A percentile compares a stretch with the other conserved stretches of the same genome.
phyloP scores from a whole-genome alignment of 2,113 vertebrate genomes.

The Elanus axillaris region DNA sequence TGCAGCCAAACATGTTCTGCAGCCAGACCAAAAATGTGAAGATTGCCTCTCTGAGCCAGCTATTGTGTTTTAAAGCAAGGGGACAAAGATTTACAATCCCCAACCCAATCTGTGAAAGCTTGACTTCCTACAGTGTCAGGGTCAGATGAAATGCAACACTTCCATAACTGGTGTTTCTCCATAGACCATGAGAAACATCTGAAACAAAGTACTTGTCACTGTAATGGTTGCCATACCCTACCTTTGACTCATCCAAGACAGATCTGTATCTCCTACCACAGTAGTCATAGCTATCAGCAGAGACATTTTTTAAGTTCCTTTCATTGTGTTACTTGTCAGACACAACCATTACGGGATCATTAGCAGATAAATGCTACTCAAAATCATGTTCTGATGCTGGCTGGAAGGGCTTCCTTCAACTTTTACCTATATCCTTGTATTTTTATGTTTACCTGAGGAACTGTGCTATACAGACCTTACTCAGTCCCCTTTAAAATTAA shows the following conservation, averaged over 20 bases:
- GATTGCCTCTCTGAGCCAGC: slow-evolving; percentile 2
- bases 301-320: slow-evolving; percentile 14
- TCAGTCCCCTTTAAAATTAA: not conserved
- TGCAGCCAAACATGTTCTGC: not conserved
- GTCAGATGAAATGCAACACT: slow-evolving; percentile 10
- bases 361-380: not conserved
- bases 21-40: slow-evolving; percentile 48
- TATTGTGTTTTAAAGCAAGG: slow-evolving; percentile 43
- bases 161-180: slow-evolving; percentile 59
- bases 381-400: not conserved
- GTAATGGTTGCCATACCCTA: not conserved
- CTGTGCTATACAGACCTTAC: not conserved
- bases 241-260: slow-evolving; percentile 5
- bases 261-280: slow-evolving; percentile 15
- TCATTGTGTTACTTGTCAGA: not conserved
- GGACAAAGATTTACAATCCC: not conserved
- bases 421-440: not conserved
- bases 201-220: not conserved
- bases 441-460: not conserved
- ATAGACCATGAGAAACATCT: not conserved
- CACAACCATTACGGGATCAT: not conserved
- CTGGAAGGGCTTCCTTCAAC: not conserved
- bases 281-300: not conserved
- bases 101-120: not conserved
- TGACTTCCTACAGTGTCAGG: not conserved